A percentile compares a stretch with the other conserved stretches of the same genome.
These are phyloP conservation scores for Halyomorpha halys DNA, from an alignment of 1,140 invertebrate species.

Conservation along the genomic window DNA sequence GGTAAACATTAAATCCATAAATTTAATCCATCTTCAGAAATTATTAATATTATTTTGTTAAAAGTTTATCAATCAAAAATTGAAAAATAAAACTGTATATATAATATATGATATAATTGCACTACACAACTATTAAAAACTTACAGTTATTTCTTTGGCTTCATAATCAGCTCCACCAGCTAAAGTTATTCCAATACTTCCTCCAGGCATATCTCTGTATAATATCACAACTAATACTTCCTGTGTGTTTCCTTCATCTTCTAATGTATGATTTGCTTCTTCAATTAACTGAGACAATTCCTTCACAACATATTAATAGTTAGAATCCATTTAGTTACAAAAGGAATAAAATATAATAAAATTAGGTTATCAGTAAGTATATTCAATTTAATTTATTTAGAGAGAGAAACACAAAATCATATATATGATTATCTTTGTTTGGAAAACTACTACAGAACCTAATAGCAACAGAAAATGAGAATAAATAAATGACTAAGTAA, in stretches of 20 bases:
- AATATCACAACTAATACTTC: slow-evolving; percentile 50
- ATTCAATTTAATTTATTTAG: too few relatives aligned
- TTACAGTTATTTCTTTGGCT: slow-evolving; percentile 79
- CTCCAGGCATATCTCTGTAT: slow-evolving; percentile 50
- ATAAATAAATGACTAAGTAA: too few relatives aligned
- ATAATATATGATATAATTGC: background rate
- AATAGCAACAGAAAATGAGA: too few relatives aligned
- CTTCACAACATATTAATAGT: slow-evolving; percentile 32
- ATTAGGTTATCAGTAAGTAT: too few relatives aligned
- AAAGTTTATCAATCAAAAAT: too few relatives aligned
- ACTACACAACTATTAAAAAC: slow-evolving; percentile 33
- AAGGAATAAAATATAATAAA: background rate
- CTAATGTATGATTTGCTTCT: slow-evolving; percentile 48
- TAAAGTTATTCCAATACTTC: slow-evolving; percentile 74
- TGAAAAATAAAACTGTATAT: background rate
- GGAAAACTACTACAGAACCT: too few relatives aligned
- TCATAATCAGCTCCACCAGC: slow-evolving; percentile 82
- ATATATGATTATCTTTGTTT: too few relatives aligned
- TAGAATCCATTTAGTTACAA: background rate
- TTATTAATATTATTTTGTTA: too few relatives aligned
- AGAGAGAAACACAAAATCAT: too few relatives aligned
- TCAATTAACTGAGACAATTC: slow-evolving; percentile 52
- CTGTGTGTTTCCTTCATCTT: slow-evolving; percentile 39
- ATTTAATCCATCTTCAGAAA: too few relatives aligned
- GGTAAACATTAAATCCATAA: too few relatives aligned